A percentile compares a stretch with the other conserved stretches of the same genome.
These are phyloP conservation scores for Apodemus sylvaticus DNA, from an alignment of 2,113 vertebrate species.

Conservation along the genomic window DNA sequence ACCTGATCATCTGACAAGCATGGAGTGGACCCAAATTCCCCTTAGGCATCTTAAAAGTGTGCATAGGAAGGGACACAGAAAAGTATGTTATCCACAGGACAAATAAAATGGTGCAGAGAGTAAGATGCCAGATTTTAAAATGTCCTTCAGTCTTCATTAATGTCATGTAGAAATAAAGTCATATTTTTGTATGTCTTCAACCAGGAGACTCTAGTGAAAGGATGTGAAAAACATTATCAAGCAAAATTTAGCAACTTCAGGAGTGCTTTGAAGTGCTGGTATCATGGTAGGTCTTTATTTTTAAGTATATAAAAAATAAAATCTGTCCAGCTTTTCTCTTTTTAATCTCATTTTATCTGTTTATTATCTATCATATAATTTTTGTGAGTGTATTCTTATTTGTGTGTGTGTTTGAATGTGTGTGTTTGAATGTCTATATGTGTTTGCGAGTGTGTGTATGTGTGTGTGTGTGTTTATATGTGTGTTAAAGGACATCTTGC, in stretches of 20 bases:
- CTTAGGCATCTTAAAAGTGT: constrained; percentile 10
- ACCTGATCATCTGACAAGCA: neutral
- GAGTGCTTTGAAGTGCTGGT: neutral
- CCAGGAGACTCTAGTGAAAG: neutral
- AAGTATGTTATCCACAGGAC: neutral
- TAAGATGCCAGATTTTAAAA: neutral
- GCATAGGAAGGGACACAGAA: constrained; percentile 17
- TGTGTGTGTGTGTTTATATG: neutral
- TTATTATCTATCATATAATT: neutral
- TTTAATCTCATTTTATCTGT: neutral
- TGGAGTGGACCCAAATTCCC: neutral
- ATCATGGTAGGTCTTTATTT: neutral
- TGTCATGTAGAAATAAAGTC: constrained; percentile 28
- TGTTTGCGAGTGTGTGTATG: neutral
- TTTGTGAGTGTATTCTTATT: neutral
- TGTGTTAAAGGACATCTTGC: neutral
- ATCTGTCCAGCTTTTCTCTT: neutral
- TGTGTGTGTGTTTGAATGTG: neutral
- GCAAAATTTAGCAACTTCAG: neutral
- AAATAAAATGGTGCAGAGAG: neutral
- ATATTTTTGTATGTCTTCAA: neutral
- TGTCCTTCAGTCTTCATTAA: constrained; percentile 23
- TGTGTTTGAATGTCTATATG: neutral
- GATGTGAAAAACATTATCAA: neutral
- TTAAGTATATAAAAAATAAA: neutral